Evolutionary conservation across 2,888 invertebrate species (phyloP).

Genomic region (Drosophila rubida): DNA sequence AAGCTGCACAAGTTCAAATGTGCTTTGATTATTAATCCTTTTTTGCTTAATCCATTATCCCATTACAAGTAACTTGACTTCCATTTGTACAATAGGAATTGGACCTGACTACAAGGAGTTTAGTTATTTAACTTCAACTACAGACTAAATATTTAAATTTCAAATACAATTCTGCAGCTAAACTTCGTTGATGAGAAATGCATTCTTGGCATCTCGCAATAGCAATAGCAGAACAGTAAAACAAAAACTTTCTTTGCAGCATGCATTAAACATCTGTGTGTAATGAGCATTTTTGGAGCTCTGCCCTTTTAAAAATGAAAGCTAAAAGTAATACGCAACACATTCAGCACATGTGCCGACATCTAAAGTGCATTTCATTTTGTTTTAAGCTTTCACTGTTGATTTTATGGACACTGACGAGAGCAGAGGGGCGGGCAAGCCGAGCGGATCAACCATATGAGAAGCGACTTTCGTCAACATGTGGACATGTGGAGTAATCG

Average conservation of each 20-base stretch:
- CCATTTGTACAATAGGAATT: background rate
- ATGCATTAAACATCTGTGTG: constrained; percentile 11
- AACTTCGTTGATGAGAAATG: no score
- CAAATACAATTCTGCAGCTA: background rate
- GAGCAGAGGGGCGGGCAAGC: background rate
- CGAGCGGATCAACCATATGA: background rate
- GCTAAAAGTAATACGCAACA: constrained; percentile 5
- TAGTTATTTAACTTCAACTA: background rate
- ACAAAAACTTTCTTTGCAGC: background rate
- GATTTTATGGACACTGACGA: background rate
- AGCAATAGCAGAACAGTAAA: background rate
- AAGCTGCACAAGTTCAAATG: constrained; percentile 12
- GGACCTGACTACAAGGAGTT: no score
- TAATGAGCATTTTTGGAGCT: constrained; percentile 1
- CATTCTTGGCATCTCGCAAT: background rate
- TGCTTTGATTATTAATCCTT: constrained; percentile 18
- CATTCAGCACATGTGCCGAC: constrained; percentile 22
- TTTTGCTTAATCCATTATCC: background rate
- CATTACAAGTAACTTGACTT: background rate
- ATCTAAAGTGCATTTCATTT: constrained; percentile 17
- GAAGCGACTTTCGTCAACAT: constrained; percentile 13
- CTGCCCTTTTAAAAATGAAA: constrained; percentile 2
- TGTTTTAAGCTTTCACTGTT: constrained; percentile 8
- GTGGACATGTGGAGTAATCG: constrained; percentile 9
- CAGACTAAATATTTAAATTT: background rate